These are phyloP conservation scores for Dicerorhinus sumatrensis DNA, from an alignment of 2,113 vertebrate genomes.

Conservation along the genomic window DNA sequence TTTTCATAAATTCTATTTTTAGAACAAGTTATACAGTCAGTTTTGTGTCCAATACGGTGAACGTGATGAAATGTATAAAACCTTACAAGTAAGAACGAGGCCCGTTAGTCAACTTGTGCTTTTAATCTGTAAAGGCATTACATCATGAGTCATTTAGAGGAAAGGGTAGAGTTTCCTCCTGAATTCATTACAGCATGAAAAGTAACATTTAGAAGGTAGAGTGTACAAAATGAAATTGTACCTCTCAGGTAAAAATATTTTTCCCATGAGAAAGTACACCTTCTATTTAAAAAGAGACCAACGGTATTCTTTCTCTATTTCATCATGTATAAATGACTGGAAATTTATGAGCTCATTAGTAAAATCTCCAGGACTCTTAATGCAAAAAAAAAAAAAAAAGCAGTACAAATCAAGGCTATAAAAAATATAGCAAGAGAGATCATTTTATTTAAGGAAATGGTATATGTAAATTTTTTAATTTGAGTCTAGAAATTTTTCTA, in stretches of 20 bases:
- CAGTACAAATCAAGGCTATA: constrained; percentile 11
- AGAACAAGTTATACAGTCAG: constrained; percentile 73
- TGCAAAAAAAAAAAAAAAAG: neutral
- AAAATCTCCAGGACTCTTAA: constrained; percentile 53
- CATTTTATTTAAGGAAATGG: constrained; percentile 25
- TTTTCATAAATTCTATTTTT: constrained; percentile 77
- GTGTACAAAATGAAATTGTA: constrained; percentile 78
- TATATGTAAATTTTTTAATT: neutral
- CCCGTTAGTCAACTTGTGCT: constrained; percentile 76
- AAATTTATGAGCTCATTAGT: constrained; percentile 67
- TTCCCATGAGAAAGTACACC: constrained; percentile 83
- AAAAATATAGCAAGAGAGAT: constrained; percentile 5
- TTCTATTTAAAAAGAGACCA: constrained; percentile 71
- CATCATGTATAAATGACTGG: constrained; percentile 30
- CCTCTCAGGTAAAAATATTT: constrained; percentile 80
- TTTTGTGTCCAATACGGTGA: constrained; percentile 68
- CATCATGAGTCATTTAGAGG: constrained; percentile 87
- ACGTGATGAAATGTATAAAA: constrained; percentile 78
- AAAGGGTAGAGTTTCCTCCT: constrained; percentile 90
- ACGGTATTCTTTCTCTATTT: constrained; percentile 36
- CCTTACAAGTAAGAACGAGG: constrained; percentile 65
- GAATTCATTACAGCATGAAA: constrained; percentile 84
- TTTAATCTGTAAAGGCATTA: constrained; percentile 85
- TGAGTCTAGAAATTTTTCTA: constrained; percentile 17
- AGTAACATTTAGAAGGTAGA: constrained; percentile 85